Conservation (phyloP, 2,113 vertebrate genomes). For the Pterocles gutturalis region DNA sequence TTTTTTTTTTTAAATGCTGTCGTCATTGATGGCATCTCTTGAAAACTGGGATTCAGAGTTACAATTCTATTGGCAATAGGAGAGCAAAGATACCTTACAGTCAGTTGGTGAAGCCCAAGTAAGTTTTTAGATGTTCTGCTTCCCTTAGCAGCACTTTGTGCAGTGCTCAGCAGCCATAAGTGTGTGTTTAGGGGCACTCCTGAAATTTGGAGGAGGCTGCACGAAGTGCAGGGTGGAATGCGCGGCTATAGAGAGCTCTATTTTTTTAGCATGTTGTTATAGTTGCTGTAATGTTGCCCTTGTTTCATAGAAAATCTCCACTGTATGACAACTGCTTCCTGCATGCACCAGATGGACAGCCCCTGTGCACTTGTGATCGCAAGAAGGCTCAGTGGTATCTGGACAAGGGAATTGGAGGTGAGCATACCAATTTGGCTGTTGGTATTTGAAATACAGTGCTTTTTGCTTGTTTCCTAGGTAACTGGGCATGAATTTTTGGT, state of each 20-base stretch:
- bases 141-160: not conserved
- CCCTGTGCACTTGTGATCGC: slow-evolving; percentile 96
- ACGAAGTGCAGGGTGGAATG: not conserved
- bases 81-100: not conserved
- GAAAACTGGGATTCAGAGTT: not conserved
- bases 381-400: slow-evolving; percentile 99
- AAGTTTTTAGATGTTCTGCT: not conserved
- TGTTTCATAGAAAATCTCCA: slow-evolving; percentile 88
- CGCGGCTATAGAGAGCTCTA: not conserved
- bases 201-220: not conserved
- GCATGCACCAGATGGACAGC: slow-evolving; percentile 94
- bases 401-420: slow-evolving; percentile 97
- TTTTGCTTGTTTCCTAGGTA: not conserved
- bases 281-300: not conserved
- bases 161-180: not conserved
- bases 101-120: not conserved
- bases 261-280: not conserved
- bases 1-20: not conserved
- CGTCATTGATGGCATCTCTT: not conserved
- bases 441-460: not conserved
- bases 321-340: slow-evolving; percentile 99
- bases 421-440: not conserved
- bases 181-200: not conserved
- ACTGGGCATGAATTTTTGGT: not conserved
- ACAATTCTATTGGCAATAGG: not conserved